phyloP scores from a whole-genome alignment of 1,140 invertebrate species.

The Glossosoma conforme region DNA sequence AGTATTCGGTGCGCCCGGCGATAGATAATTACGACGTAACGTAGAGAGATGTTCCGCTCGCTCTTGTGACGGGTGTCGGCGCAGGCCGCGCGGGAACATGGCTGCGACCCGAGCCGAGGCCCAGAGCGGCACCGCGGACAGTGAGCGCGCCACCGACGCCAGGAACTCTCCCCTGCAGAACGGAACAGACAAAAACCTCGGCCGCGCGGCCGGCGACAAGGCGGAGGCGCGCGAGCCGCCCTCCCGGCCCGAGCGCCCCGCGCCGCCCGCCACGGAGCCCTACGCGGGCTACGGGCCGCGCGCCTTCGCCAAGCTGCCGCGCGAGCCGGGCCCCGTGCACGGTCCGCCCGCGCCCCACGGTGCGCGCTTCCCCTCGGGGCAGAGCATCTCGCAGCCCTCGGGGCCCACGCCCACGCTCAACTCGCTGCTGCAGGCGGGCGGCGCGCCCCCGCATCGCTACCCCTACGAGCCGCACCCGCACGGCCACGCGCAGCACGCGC shows the following conservation, averaged over 20 bases:
- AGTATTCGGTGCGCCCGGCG: conserved; percentile 33
- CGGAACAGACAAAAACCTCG: conserved; percentile 52
- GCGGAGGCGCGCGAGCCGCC: conserved; percentile 38
- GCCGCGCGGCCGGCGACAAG: conserved; percentile 36
- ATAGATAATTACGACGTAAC: conserved; percentile 46
- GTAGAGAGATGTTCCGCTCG: conserved; percentile 38
- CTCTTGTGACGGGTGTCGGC: conserved; percentile 34
- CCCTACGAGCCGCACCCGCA: too few relatives aligned
- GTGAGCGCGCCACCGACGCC: conserved; percentile 57
- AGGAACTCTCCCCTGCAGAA: conserved; percentile 55
- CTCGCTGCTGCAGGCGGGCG: conserved; percentile 79
- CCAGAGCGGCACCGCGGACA: conserved; percentile 57
- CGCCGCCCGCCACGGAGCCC: conserved; percentile 39
- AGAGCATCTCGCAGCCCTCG: conserved; percentile 67
- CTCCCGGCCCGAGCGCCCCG: conserved; percentile 8
- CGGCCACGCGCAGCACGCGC: conserved; percentile 44
- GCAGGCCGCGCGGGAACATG: conserved; percentile 52
- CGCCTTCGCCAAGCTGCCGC: too few relatives aligned
- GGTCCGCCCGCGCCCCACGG: not conserved
- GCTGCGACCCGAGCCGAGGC: conserved; percentile 60
- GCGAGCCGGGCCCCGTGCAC: conserved; percentile 41
- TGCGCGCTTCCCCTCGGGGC: conserved; percentile 56
- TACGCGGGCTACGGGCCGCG: conserved; percentile 36
- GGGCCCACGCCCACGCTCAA: conserved; percentile 89
- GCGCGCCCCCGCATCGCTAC: conserved; percentile 42